These are phyloP conservation scores for Drosophila oshimai DNA, from an alignment of 1,140 invertebrate species.

Conservation along the genomic window DNA sequence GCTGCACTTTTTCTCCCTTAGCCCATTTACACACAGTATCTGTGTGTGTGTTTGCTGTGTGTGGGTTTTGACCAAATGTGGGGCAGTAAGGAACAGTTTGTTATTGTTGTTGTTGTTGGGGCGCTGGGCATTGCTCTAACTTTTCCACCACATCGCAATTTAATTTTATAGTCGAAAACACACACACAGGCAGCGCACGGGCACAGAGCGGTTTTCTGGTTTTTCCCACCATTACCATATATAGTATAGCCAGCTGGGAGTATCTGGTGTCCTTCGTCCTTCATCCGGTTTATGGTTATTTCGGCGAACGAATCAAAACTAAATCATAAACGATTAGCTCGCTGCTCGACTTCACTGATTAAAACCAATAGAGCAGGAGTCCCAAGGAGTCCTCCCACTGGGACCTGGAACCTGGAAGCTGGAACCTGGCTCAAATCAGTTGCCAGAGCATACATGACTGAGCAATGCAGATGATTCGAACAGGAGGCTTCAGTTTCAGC, in stretches of 20 bases:
- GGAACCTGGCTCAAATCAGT: constrained; percentile 59
- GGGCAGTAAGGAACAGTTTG: constrained; percentile 73
- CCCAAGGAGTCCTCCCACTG: neutral
- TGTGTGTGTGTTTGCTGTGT: constrained; percentile 10
- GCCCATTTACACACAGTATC: constrained; percentile 7
- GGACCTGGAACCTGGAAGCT: constrained; percentile 16
- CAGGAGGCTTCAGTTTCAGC: no score
- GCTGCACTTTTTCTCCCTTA: constrained; percentile 35
- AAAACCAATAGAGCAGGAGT: constrained; percentile 48
- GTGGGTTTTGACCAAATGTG: constrained; percentile 65
- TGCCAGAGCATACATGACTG: constrained; percentile 68
- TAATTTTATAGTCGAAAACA: constrained; percentile 81
- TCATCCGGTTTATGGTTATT: constrained; percentile 54
- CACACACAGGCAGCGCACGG: no score
- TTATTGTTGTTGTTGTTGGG: constrained; percentile 39
- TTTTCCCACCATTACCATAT: constrained; percentile 15
- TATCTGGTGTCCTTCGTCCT: neutral
- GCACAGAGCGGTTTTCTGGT: constrained; percentile 57
- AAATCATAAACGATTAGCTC: constrained; percentile 76
- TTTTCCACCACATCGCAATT: constrained; percentile 77
- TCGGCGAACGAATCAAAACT: constrained; percentile 67
- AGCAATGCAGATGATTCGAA: constrained; percentile 62
- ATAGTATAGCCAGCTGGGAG: neutral
- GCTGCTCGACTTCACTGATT: constrained; percentile 67
- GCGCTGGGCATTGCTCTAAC: constrained; percentile 69